phyloP scores from a whole-genome alignment of 1,140 invertebrate genomes.

The Plutomurus gul region DNA sequence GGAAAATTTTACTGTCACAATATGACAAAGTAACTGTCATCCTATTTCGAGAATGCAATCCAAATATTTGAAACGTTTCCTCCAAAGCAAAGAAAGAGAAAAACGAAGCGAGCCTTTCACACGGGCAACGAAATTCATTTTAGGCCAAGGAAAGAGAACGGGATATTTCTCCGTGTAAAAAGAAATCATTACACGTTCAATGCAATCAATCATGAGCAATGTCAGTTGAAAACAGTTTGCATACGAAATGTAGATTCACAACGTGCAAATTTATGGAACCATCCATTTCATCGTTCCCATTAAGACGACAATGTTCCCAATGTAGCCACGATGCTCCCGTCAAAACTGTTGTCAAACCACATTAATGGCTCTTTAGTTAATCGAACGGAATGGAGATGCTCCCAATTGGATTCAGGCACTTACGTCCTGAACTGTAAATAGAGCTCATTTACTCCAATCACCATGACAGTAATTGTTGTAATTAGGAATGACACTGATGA shows the following conservation, averaged over 20 bases:
- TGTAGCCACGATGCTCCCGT: no score
- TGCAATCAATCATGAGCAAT: neutral
- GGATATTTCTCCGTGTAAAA: neutral
- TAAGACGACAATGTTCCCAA: no score
- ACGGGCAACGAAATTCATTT: neutral
- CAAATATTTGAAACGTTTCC: neutral
- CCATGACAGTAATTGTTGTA: no score
- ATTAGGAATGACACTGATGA: no score
- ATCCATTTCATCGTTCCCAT: no score
- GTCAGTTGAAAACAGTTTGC: neutral
- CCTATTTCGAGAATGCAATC: constrained; percentile 8
- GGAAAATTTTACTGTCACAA: constrained; percentile 8
- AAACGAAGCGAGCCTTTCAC: neutral
- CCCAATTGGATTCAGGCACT: no score
- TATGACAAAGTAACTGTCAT: constrained; percentile 27
- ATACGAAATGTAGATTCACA: neutral
- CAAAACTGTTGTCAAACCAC: no score
- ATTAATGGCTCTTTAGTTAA: no score
- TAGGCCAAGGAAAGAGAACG: neutral
- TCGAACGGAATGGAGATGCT: no score
- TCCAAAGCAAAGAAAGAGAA: neutral
- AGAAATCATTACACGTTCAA: neutral
- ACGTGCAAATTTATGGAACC: no score
- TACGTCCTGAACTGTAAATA: no score
- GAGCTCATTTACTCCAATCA: no score